phyloP scores from a whole-genome alignment of 1,140 invertebrate species.

The Drosophila micromelanica region DNA sequence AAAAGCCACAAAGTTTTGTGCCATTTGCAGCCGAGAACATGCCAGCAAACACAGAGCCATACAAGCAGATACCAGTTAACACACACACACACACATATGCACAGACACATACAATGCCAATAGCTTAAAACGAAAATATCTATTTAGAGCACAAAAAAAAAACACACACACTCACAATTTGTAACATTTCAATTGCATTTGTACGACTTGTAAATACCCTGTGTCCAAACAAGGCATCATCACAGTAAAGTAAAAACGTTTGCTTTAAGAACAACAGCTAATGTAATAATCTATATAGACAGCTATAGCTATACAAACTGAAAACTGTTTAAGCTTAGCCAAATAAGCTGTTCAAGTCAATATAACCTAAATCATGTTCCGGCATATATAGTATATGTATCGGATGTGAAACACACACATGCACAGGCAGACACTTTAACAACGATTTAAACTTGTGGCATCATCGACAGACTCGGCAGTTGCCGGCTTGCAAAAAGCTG shows the following conservation, averaged over 20 bases:
- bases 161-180: constrained; percentile 14
- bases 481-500: constrained; percentile 39
- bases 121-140: constrained; percentile 50
- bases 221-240: not conserved
- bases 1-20: constrained; percentile 68
- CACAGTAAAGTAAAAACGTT: constrained; percentile 6
- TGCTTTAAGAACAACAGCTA: not conserved
- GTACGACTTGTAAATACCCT: constrained; percentile 38
- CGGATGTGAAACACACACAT: constrained; percentile 1
- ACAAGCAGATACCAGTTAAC: constrained; percentile 37
- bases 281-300: not conserved
- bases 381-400: not conserved
- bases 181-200: not conserved
- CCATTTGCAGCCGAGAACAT: constrained; percentile 46
- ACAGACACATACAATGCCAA: constrained; percentile 21
- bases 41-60: constrained; percentile 15
- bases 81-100: constrained; percentile 28
- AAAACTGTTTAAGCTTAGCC: not conserved
- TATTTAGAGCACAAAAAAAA: constrained; percentile 30
- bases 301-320: not conserved
- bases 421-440: constrained; percentile 5
- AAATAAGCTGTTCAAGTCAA: not conserved
- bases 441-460: constrained; percentile 76
- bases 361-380: not conserved
- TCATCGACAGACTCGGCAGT: constrained; percentile 43